Base-by-base conservation (phyloP, 2,797 vertebrate genomes). In the Clamator glandarius region DNA sequence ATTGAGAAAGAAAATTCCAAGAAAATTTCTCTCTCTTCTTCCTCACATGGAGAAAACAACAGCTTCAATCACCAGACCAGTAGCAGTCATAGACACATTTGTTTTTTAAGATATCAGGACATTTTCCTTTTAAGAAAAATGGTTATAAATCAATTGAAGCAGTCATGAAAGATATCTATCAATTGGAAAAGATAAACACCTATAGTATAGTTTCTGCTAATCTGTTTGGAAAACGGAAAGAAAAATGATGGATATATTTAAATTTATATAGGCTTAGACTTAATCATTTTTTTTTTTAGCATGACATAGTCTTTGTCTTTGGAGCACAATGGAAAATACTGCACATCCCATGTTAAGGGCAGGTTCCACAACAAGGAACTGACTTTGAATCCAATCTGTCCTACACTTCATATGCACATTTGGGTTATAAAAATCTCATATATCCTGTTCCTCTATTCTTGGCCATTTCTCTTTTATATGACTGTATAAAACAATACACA, bases 341-440 rank as follows among this genome's bases (percentile, higher is more conserved):
- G 36, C 54, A 90, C 89, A 21, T 84, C 31, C 36, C 4, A 0
- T 23, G 14, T 31, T 41, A 90, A 89, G 90, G 41, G 14, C 58
- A 90, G 21, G 36, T 76, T 95, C 33, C 35, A 54, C 62, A 73
- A 63, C 8, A 90, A 8, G 23, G 61, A 84, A 89, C 23, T 54
- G 46, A 76, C 76, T 96, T 95, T 91, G 51, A 92, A 93, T 90
- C 62, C 61, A 50, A 52, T 73, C 84, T 55, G 57, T 54, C 67
- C 83, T 84, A 66, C 20, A 50, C 80, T 91, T 83, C 50, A 68
- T 42, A 84, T 33, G 41, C 19, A 93, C 85, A 74, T 78, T 58
- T 54, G 44, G 26, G 69, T 52, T 48, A 66, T 69, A 92, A 94
- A 94, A 70, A 59, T 68, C 63, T 80, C 73, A 82, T 86, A 77